Conservation (phyloP, 2,888 invertebrate species). For the Parnassius mnemosyne region DNA sequence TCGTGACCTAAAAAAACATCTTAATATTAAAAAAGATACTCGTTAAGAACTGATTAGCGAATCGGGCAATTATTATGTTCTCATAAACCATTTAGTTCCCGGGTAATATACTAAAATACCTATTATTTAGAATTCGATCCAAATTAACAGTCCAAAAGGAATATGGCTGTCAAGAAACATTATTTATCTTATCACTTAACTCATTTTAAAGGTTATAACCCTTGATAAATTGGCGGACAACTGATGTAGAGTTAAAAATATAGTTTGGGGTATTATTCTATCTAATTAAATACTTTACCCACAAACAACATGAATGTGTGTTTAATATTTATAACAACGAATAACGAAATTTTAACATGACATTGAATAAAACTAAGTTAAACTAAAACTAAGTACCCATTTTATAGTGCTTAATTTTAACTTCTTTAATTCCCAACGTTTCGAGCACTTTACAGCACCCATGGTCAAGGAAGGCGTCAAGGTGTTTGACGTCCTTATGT, state of each 20-base stretch:
- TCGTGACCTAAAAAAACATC: conserved; percentile 73
- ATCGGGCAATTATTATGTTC: conserved; percentile 18
- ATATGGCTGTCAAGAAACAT: conserved; percentile 25
- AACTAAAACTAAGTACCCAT: too few relatives aligned
- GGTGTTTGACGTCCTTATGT: too few relatives aligned
- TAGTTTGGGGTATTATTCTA: conserved; percentile 2
- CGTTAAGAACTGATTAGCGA: conserved; percentile 26
- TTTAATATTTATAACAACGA: too few relatives aligned
- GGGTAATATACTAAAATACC: conserved; percentile 9
- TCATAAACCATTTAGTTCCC: conserved; percentile 4
- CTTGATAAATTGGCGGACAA: conserved; percentile 54
- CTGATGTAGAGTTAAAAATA: conserved; percentile 30
- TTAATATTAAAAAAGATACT: conserved; percentile 23
- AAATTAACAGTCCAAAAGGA: conserved; percentile 31
- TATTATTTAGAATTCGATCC: conserved; percentile 6
- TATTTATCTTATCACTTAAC: conserved; percentile 56
- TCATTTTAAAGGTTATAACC: conserved; percentile 66
- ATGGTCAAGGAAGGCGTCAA: not conserved
- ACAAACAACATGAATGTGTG: not conserved
- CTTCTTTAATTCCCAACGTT: too few relatives aligned
- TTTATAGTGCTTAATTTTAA: too few relatives aligned
- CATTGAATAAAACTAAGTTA: too few relatives aligned
- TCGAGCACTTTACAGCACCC: too few relatives aligned
- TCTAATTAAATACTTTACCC: not conserved
- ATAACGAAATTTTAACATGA: too few relatives aligned